Base-by-base conservation (phyloP, 2,113 vertebrate genomes). In the Etheostoma spectabile region DNA sequence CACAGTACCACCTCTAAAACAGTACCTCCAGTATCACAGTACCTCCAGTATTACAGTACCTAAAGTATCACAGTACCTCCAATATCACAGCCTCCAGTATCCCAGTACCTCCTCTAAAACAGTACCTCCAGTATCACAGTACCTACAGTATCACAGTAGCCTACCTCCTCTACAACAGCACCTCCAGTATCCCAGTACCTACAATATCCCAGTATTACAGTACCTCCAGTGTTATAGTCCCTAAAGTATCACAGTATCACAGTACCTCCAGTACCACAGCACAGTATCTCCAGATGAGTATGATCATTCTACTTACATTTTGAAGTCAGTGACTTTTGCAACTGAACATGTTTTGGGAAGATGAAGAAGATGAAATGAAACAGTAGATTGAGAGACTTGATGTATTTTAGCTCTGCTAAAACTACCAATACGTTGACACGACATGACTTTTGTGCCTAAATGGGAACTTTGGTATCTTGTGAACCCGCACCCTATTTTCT, bases 291-390 rank as follows among this genome's bases (percentile, higher is more conserved):
- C 49, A 69, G 68, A 42, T 42, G 38, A 42, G 10, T 14, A 45
- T 15, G 63, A 7, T 78, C 33, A 16, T 30, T 61, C 27, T 13
- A 13, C 21, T 18, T 30, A 10, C 13, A 65, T 48, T 27, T 27
- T 6, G 64, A 55, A 48, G n/a, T n/a, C 5, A 11, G 8, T 52
- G 8, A 33, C 62, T 16, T 30, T 18, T 64, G 73, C 18, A 33
- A 15, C 2, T 46, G 8, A 22, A 30, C 19, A 21, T 59, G 62
- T 56, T 30, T 38, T 66, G 24, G 10, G 14, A 22, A 33, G 8
- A 22, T 55, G 38, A 74, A 74, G 14, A 22, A 33, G 8, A 22
- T 55, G 38, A 74, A 74, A 51, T 66, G 45, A 30, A 66, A 45
- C 51, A 24, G 8, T 12, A 19, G 6, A 45, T 3, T 14, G 22